These are phyloP conservation scores for Melieria picta DNA, from an alignment of 2,888 invertebrate species.

Conservation along the genomic window DNA sequence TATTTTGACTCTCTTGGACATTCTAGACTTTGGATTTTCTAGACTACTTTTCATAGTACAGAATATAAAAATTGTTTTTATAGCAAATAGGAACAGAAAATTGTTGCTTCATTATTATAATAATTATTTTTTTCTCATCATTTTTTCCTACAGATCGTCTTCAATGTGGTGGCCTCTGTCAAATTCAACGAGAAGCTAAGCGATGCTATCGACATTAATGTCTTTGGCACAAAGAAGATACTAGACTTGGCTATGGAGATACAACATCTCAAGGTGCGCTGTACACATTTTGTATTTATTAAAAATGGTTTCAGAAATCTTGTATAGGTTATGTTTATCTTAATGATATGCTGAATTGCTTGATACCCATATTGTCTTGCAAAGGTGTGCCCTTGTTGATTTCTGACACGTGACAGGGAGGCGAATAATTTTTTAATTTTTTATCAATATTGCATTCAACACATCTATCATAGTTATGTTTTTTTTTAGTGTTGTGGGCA, in stretches of 20 bases:
- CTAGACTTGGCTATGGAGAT: conserved; percentile 65
- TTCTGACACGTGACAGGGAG: no score
- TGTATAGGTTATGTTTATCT: no score
- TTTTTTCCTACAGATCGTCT: conserved; percentile 60
- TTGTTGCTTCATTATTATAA: neutral
- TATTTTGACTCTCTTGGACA: neutral
- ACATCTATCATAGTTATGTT: no score
- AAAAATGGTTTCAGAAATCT: neutral
- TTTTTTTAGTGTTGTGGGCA: no score
- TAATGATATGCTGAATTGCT: no score
- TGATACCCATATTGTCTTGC: no score
- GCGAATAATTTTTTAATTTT: no score
- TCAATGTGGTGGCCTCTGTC: conserved; percentile 67
- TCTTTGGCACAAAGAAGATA: conserved; percentile 66
- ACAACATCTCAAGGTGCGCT: conserved; percentile 62
- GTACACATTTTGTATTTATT: neutral
- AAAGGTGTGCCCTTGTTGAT: no score
- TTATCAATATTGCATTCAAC: no score
- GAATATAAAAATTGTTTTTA: no score
- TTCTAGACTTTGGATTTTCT: conserved; percentile 32
- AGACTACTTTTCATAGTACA: no score
- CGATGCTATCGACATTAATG: conserved; percentile 66
- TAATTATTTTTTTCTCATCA: conserved; percentile 21
- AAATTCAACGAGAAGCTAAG: conserved; percentile 67
- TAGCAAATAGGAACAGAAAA: no score